Evolutionary conservation across 37 sponge, comb jelly and placozoan species (phyloP), one percentile per base, ranked within the genome.

Genomic region (Mnemiopsis leidyi): DNA sequence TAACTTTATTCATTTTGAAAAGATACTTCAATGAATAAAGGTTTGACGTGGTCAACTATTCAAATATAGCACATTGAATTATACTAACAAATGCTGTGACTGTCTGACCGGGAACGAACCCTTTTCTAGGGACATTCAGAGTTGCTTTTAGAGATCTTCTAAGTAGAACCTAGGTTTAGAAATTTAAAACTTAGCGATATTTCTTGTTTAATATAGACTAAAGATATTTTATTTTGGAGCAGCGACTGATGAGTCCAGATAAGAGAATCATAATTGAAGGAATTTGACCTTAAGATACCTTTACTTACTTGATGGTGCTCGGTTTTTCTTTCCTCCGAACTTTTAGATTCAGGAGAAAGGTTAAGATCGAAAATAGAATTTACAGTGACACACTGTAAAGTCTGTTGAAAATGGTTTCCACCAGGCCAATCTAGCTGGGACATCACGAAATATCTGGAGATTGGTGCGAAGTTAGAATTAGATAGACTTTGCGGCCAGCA

Each of bases 351-450:
- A 7, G 25, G 30, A 23, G 30, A 71, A n/a, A 29, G 75, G n/a
- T 71, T 71, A 7, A 71, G 75, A 28, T 71, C 75, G 75, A 29
- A 28, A 7, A 71, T n/a, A 71, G 75, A 71, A 25, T 71, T 71
- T 7, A 71, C 75, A 23, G 75, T 71, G 5, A 71, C 20, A 18
- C 75, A 71, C 75, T 29, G 75, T 13, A 71, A 25, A 7, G 30
- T n/a, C n/a, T 71, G 75, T 71, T 71, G 75, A 25, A 71, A 71
- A 18, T 71, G 75, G 5, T 71, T n/a, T 23, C 75, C 75, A 7
- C 75, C 30, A 23, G 75, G 75, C 75, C 75, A 71, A 25, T 71
- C 75, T 28, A 71, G n/a, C 75, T 71, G 75, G 75, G 75, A n/a
- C 75, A 71, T 71, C 75, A 71, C 30, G 75, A 71, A 71, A 25